Evolutionary conservation across 2,113 vertebrate species (phyloP).

Genomic region (Sclerurus mexicanus): DNA sequence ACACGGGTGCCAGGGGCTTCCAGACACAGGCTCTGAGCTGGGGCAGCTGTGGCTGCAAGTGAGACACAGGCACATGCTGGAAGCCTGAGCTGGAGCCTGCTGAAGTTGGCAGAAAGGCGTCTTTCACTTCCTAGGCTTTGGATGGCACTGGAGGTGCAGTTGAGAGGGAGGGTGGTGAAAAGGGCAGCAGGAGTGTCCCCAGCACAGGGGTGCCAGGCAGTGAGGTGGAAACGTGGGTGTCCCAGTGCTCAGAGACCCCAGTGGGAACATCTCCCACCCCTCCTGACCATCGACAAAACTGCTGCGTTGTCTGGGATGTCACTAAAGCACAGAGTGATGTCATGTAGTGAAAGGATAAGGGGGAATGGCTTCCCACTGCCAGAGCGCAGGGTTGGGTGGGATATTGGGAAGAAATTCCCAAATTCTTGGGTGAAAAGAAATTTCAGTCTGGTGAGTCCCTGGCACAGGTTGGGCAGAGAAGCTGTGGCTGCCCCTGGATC

Average conservation of each 20-base stretch:
- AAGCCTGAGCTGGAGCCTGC: background rate
- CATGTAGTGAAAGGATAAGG: background rate
- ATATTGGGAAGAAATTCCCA: background rate
- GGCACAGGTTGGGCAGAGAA: background rate
- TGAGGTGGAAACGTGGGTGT: background rate
- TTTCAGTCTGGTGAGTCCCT: background rate
- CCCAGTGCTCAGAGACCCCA: background rate
- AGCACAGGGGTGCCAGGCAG: background rate
- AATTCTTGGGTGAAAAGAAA: too few species aligned
- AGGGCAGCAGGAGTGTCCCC: background rate
- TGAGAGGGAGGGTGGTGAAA: background rate
- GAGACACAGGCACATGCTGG: background rate
- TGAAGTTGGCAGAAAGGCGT: background rate
- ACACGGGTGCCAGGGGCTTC: background rate
- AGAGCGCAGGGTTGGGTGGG: background rate
- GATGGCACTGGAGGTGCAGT: background rate
- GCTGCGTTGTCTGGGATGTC: background rate
- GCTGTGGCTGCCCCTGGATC: too few species aligned
- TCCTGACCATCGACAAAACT: background rate
- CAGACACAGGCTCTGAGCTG: background rate
- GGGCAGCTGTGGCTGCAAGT: background rate
- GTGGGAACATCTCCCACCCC: background rate
- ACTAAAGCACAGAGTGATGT: background rate
- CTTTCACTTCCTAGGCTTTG: background rate
- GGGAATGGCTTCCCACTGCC: background rate